Evolutionary conservation across 1,140 invertebrate species (phyloP), one percentile per base, ranked within the genome.

Genomic region (Brachionus paranguensis): DNA sequence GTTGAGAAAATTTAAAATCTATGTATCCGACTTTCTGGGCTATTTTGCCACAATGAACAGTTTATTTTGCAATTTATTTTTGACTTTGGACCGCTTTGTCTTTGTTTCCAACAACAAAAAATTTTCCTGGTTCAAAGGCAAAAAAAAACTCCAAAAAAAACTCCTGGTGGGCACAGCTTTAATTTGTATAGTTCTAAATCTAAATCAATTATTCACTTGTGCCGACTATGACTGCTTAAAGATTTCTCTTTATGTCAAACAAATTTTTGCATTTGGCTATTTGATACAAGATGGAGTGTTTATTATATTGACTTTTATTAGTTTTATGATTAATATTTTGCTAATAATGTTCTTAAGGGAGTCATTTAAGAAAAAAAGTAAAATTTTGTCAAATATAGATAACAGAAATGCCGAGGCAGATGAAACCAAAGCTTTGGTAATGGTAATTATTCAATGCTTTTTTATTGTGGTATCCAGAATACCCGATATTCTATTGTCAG

Each of bases 191-290:
- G 11, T 33, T 7, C 33, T 70, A 17, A 70, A 70, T 41, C 14
- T 70, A 17, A 70, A 70, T 70, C 65, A 70, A 70, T n/a, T 70
- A 17, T 70, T 70, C 33, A 37, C 37, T n/a, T 70, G 65, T 70
- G 65, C 65, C 1, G 17, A 70, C 33, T 70, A 37, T n/a, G 37
- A 70, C 17, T 70, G 65, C 29, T 12, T 70, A 70, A 70, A 33
- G 7, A 7, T 70, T 14, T 70, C 65, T 11, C 5, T 14, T 33
- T 8, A 7, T 17, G 1, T 70, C 12, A 70, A 70, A 37, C 14
- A n/a, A 29, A 12, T 70, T 29, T 70, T 70, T 14, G 37, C 27
- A 33, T 70, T 70, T 33, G 27, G 27, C 29, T 70, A 70, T 70
- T 70, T 70, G n/a, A 70, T 70, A 14, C 65, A 70, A 41, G 65